Conservation (phyloP, 2,797 vertebrate genomes). For the Alca torda region DNA sequence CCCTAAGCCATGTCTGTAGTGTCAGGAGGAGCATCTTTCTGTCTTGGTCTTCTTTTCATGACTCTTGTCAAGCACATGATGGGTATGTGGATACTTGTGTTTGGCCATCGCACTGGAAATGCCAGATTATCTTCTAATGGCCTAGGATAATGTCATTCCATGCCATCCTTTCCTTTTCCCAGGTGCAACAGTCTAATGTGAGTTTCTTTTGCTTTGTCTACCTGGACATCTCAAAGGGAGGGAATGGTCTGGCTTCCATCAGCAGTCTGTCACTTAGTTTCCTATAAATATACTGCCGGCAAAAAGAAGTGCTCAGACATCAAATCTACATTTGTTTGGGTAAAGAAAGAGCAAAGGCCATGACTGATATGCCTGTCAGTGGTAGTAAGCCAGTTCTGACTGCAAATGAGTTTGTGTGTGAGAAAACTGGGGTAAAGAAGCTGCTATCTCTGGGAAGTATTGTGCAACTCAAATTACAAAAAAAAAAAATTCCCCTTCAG, state of each 20-base stretch:
- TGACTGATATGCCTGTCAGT: not conserved
- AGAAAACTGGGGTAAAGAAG: not conserved
- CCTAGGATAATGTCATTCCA: not conserved
- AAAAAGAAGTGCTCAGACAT: not conserved
- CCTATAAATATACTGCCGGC: not conserved
- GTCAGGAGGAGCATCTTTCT: not conserved
- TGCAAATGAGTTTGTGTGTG: not conserved
- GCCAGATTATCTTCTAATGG: not conserved
- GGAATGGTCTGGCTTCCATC: not conserved
- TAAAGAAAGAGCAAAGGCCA: not conserved
- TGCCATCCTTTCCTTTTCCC: not conserved
- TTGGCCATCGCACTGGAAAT: not conserved
- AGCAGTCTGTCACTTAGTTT: not conserved
- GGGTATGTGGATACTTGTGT: not conserved
- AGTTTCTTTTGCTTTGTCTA: not conserved
- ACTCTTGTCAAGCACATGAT: not conserved
- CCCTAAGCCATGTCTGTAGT: not conserved
- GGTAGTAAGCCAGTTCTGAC: not conserved
- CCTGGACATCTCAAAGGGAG: not conserved
- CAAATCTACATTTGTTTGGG: not conserved
- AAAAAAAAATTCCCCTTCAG: not conserved
- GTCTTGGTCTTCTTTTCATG: not conserved
- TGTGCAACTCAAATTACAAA: not conserved
- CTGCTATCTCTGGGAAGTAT: not conserved
- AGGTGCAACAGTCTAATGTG: not conserved